Percentiles rank a stretch among this genome's conserved stretches.
These are phyloP conservation scores for Daphoenositta chrysoptera DNA, from an alignment of 2,113 vertebrate genomes.

Conservation along the genomic window DNA sequence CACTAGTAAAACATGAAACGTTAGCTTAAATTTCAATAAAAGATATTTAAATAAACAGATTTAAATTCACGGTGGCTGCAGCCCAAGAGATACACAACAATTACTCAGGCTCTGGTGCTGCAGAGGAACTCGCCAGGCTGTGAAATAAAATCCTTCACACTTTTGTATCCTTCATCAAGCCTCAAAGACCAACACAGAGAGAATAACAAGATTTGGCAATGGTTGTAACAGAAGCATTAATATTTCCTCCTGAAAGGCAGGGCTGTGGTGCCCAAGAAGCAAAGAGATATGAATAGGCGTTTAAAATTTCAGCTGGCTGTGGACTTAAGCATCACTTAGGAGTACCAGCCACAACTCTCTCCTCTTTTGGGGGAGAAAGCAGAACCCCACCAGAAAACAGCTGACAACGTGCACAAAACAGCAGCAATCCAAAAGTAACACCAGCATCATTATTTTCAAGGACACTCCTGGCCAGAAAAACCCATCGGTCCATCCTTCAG, in stretches of 20 bases:
- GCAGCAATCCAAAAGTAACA: neutral
- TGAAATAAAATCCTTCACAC: neutral
- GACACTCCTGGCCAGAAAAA: neutral
- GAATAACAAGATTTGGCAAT: neutral
- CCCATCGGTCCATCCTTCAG: neutral
- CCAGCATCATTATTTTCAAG: neutral
- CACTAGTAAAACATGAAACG: neutral
- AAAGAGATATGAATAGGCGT: neutral
- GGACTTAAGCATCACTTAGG: neutral
- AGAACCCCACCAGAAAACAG: neutral
- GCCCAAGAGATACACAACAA: neutral
- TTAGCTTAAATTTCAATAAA: neutral
- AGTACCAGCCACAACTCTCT: neutral
- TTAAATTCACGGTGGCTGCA: neutral
- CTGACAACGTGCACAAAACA: neutral
- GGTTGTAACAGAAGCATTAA: neutral
- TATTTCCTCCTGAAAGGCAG: neutral
- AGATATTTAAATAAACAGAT: neutral
- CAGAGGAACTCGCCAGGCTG: neutral
- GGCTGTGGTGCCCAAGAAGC: neutral
- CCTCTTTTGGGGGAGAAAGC: neutral
- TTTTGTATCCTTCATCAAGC: neutral
- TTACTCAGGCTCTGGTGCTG: neutral
- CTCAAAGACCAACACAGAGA: neutral
- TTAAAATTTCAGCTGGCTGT: neutral